Conservation (phyloP, 2,797 vertebrate genomes). For the Xenentodon cancila region DNA sequence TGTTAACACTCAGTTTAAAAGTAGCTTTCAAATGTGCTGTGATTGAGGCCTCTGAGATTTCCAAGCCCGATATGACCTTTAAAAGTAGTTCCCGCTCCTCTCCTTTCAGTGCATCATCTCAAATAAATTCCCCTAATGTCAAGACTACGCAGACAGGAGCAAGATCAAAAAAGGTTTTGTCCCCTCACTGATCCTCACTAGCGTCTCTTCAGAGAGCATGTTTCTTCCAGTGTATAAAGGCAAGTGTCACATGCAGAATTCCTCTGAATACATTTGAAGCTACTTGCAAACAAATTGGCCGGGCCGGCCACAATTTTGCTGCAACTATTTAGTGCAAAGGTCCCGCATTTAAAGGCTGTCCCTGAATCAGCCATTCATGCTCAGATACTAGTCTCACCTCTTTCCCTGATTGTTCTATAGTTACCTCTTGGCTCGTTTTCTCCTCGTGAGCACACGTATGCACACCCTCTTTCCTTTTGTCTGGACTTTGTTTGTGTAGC, state of each 20-base stretch:
- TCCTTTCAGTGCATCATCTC: slow-evolving; percentile 22
- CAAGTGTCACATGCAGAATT: slow-evolving; percentile 8
- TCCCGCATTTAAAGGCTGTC: too few species aligned
- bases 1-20: slow-evolving; percentile 51
- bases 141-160: slow-evolving; percentile 21
- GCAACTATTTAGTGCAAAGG: too few species aligned
- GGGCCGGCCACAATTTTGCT: slow-evolving; percentile 7
- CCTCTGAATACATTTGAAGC: slow-evolving; percentile 44
- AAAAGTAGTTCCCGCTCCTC: slow-evolving; percentile 10
- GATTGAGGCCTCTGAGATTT: slow-evolving; percentile 43
- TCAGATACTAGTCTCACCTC: background rate
- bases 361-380: background rate
- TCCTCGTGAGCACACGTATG: slow-evolving; percentile 5
- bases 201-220: slow-evolving; percentile 38
- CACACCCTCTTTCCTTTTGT: slow-evolving; percentile 17
- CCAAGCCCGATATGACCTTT: slow-evolving; percentile 36
- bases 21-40: slow-evolving; percentile 41
- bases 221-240: slow-evolving; percentile 36
- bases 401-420: background rate
- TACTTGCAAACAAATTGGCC: slow-evolving; percentile 30
- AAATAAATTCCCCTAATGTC: slow-evolving; percentile 44
- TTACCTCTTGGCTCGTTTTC: slow-evolving; percentile 29
- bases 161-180: slow-evolving; percentile 22
- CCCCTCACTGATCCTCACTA: slow-evolving; percentile 52
- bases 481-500: slow-evolving; percentile 58